phyloP scores from a whole-genome alignment of 1,140 invertebrate genomes.

The Zophobas atratus region DNA sequence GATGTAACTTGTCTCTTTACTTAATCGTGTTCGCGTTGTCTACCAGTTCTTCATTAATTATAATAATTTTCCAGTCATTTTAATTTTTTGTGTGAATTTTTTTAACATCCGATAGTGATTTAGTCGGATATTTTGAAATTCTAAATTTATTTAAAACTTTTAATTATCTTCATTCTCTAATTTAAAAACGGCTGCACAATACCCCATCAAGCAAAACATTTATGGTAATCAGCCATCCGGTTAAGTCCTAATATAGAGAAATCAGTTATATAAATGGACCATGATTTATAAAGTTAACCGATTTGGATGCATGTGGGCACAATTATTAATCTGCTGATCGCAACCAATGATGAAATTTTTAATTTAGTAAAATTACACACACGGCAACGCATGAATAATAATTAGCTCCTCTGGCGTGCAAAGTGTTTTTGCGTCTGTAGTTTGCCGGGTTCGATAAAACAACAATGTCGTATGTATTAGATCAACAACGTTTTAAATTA shows the following conservation, averaged over 20 bases:
- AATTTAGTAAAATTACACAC: neutral
- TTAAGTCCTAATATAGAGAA: neutral
- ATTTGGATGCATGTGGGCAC: conserved; percentile 6
- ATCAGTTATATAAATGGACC: conserved; percentile 7
- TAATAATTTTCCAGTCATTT: too few species aligned
- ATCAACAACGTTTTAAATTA: conserved; percentile 35
- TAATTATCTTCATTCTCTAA: neutral
- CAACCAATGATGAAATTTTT: neutral
- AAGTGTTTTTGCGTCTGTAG: too few species aligned
- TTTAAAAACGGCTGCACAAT: conserved; percentile 3
- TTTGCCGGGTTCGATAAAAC: neutral
- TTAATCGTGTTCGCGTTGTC: too few species aligned
- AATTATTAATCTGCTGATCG: conserved; percentile 4
- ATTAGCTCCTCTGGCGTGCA: too few species aligned
- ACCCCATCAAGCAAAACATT: neutral
- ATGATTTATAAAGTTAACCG: conserved; percentile 5
- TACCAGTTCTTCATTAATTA: too few species aligned
- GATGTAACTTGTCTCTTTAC: too few species aligned
- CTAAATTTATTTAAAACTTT: too few species aligned
- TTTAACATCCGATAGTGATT: too few species aligned
- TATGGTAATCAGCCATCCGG: neutral
- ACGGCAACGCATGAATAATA: too few species aligned
- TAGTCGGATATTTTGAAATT: too few species aligned
- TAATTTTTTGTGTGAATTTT: too few species aligned
- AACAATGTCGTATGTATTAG: neutral